Conservation (phyloP, 2,797 vertebrate species). For the Chelon labrosus region DNA sequence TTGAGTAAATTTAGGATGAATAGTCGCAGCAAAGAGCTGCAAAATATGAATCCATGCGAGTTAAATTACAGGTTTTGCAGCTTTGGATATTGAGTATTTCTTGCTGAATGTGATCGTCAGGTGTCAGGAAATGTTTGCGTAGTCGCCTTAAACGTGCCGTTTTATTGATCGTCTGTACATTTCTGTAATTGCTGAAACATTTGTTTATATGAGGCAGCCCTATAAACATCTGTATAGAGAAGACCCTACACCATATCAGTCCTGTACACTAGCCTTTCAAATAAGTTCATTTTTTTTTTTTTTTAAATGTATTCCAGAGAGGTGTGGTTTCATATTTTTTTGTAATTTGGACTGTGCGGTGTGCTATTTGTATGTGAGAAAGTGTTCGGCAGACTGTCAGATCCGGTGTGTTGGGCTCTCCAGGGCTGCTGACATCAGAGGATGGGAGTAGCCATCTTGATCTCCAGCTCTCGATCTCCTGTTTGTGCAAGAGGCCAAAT, state of each 20-base stretch:
- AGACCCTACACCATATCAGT: neutral
- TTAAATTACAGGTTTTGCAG: neutral
- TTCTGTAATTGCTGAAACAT: conserved; percentile 1
- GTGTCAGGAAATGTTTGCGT: neutral
- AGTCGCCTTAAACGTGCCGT: neutral
- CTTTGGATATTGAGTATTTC: neutral
- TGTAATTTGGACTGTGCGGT: conserved; percentile 3
- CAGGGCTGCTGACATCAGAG: conserved; percentile 52
- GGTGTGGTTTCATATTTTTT: conserved; percentile 1
- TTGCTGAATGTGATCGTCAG: neutral
- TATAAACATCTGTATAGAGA: conserved; percentile 1
- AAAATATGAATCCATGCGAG: conserved; percentile 14
- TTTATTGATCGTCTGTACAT: neutral
- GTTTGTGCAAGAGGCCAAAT: conserved; percentile 66
- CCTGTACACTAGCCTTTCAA: neutral
- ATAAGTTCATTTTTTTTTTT: neutral
- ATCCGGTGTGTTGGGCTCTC: conserved; percentile 41
- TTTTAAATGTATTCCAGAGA: conserved; percentile 1
- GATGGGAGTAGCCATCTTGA: conserved; percentile 67
- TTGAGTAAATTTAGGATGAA: conserved; percentile 34
- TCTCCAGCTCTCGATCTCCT: conserved; percentile 64
- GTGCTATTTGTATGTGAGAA: conserved; percentile 22
- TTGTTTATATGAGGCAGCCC: neutral
- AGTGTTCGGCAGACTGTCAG: conserved; percentile 22
- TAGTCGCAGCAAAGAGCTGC: conserved; percentile 25